Evolutionary conservation across 2,888 invertebrate genomes (phyloP), one percentile per base, ranked within the genome.

Genomic region (Brenthis daphne): DNA sequence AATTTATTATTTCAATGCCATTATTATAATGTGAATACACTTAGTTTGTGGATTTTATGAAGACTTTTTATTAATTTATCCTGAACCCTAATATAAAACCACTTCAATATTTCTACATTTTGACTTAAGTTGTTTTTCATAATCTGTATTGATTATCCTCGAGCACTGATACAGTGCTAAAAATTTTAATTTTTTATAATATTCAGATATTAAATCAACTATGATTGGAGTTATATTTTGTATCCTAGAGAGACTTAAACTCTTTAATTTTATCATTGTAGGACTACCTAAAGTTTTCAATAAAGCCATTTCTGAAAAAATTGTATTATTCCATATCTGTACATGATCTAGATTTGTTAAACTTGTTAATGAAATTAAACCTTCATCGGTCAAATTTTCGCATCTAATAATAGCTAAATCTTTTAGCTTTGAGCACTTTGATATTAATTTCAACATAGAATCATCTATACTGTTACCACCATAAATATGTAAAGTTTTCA

Each of bases 91-190:
- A 78, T 90, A 89, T 69, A 92, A 80, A 48, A 92, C 89, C 53
- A 92, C 86, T 75, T 90, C 87, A 75, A 90, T 88, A 78, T 90
- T 88, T 73, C 87, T 81, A 76, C 92, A 91, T 78, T 90, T 92
- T 2, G 86, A 82, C 74, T 88, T 88, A 13, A 92, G 77, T 74
- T 89, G 87, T 74, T 88, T 88, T 77, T 88, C 88, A 79, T 90
- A 90, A 77, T 89, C 88, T 24, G 84, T 85, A 71, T 87, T 84
- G 57, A 86, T 82, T 54, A 93, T 87, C 77, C 77, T 82, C 12
- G 89, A 89, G 74, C 93, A 93, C 69, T 89, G 88, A 70, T 93
- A 93, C 13, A 93, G 74, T 43, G 92, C 89, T 50, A 93, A 75
- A 77, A 92, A 92, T 70, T 84, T 88, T 0, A 93, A 78, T 71